Evolutionary conservation across 1,140 invertebrate genomes (phyloP).

Genomic region (Panagrolaimus sp.): DNA sequence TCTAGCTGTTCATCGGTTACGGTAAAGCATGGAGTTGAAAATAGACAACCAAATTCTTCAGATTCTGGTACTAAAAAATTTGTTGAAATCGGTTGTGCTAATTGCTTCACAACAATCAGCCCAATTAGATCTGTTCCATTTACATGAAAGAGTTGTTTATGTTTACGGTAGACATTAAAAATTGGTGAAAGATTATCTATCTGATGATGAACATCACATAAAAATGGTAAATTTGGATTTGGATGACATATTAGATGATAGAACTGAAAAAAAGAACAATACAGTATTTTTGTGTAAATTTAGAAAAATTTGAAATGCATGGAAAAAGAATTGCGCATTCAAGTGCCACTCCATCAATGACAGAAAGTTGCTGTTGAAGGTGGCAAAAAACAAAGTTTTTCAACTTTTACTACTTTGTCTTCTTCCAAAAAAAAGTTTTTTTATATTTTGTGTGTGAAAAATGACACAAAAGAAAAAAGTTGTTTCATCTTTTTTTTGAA

Average conservation of each 20-base stretch:
- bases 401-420: too few relatives aligned
- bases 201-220: constrained; percentile 1
- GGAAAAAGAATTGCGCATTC: too few relatives aligned
- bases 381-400: too few relatives aligned
- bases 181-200: neutral
- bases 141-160: neutral
- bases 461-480: too few relatives aligned
- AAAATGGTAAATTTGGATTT: neutral
- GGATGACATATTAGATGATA: neutral
- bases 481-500: too few relatives aligned
- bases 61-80: neutral
- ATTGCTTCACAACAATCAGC: neutral
- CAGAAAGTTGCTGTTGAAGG: too few relatives aligned
- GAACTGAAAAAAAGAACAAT: neutral
- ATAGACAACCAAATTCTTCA: neutral
- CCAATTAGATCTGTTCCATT: constrained; percentile 7
- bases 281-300: too few relatives aligned
- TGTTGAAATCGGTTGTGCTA: neutral
- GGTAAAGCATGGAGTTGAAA: neutral
- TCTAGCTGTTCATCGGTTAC: neutral
- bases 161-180: neutral
- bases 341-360: too few relatives aligned
- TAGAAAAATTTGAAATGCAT: too few relatives aligned
- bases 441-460: too few relatives aligned
- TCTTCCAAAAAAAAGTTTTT: too few relatives aligned